Evolutionary conservation across 2,888 invertebrate species (phyloP).

Genomic region (Ligdia adustata): DNA sequence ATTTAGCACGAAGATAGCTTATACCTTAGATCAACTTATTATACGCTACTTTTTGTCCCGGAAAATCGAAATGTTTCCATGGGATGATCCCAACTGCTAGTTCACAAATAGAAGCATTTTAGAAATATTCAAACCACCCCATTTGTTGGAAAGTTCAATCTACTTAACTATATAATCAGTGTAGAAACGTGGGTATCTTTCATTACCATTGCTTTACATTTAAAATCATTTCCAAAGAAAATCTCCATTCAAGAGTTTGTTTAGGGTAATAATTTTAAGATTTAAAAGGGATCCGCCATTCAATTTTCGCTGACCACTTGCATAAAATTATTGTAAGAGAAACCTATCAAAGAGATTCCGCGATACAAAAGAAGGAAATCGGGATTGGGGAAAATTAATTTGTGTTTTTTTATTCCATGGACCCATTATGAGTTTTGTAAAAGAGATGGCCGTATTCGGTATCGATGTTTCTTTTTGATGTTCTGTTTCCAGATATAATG

Average conservation of each 20-base stretch:
- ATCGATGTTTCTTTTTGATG: conserved; percentile 74
- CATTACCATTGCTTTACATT: conserved; percentile 14
- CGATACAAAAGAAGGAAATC: conserved; percentile 50
- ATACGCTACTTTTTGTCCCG: too few species aligned
- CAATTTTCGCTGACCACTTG: conserved; percentile 74
- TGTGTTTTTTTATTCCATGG: conserved; percentile 55
- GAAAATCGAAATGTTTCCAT: too few species aligned
- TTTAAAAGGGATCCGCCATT: conserved; percentile 63
- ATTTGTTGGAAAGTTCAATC: conserved; percentile 12
- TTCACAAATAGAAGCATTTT: neutral
- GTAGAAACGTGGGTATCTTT: conserved; percentile 5
- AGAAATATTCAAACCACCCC: neutral
- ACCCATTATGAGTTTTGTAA: conserved; percentile 34
- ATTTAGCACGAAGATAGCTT: too few species aligned
- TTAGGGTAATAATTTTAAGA: conserved; percentile 66
- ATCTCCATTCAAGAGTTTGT: conserved; percentile 27
- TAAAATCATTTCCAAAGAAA: conserved; percentile 21
- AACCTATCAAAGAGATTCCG: conserved; percentile 70
- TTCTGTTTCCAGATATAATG: conserved; percentile 63
- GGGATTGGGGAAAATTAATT: conserved; percentile 75
- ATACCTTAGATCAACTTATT: too few species aligned
- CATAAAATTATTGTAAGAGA: conserved; percentile 75
- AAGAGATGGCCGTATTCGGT: conserved; percentile 43
- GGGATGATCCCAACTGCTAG: too few species aligned
- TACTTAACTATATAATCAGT: conserved; percentile 6